Evolutionary conservation across 2,888 invertebrate species (phyloP), one percentile per base, ranked within the genome.

Genomic region (Deroplatys truncata): DNA sequence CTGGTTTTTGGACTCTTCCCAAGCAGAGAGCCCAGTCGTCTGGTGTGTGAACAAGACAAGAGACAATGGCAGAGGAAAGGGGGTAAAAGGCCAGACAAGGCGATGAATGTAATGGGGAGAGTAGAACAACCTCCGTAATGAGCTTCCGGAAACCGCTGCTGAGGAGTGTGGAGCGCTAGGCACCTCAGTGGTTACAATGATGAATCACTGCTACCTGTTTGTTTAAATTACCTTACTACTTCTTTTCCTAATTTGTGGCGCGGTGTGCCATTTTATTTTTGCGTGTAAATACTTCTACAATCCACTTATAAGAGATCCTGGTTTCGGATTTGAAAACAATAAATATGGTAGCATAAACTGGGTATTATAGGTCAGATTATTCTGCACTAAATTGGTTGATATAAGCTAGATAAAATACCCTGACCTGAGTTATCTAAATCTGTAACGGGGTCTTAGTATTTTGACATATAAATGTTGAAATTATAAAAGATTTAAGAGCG

Each of bases 61-160:
- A 43, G 86, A 86, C 86, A 86, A 86, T 86, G 43, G 86, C 28
- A 28, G 82, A 35, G 82, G 82, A 31, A 87, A 28, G 82, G 31
- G 82, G 82, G 82, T 29, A 82, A 82, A 87, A 87, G 86, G 82
- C 29, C 86, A 87, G 25, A 35, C 25, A 56, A 56, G 16, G 56
- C 82, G 83, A 82, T 83, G 87, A 87, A 35, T 87, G 87, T 87
- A 83, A 83, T 87, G 87, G 35, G 83, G 28, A 35, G 87, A 43
- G 82, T 82, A 87, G 29, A 82, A 31, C 29, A 87, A 82, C 87
- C 35, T 82, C 15, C 35, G 82, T 87, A 87, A 87, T 87, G 87
- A 87, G 82, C 35, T 25, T 35, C 56, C 56, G 56, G 56, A 72
- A 72, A 72, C 56, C 56, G 56, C 56, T 72, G 56, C 56, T 72